phyloP scores from a whole-genome alignment of 1,140 invertebrate genomes.

The Ceratosolen fusciceps region DNA sequence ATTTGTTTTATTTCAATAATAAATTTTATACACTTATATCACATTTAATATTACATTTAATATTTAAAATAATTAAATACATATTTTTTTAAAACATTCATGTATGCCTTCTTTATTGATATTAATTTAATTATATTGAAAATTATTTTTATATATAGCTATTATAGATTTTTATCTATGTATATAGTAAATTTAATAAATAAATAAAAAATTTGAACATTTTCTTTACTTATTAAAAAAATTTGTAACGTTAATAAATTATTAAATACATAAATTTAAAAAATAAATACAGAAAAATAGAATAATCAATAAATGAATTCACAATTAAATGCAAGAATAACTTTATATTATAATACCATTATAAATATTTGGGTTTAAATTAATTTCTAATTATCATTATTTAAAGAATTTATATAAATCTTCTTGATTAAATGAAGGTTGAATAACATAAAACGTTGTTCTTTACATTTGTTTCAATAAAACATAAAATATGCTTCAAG shows the following conservation, averaged over 20 bases:
- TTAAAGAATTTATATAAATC: constrained; percentile 30
- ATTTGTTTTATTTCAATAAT: too few species aligned
- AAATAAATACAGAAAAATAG: too few species aligned
- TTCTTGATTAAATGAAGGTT: background rate
- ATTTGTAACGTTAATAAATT: too few species aligned
- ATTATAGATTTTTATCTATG: background rate
- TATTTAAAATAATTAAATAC: too few species aligned
- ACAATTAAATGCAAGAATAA: constrained; percentile 27
- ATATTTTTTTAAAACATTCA: too few species aligned
- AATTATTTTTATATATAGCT: background rate
- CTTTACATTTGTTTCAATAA: constrained; percentile 11
- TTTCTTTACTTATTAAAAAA: too few species aligned
- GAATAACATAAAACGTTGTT: constrained; percentile 24
- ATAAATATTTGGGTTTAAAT: background rate
- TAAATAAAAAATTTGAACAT: too few species aligned
- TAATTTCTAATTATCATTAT: constrained; percentile 29
- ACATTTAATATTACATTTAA: background rate
- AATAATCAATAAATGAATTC: too few species aligned
- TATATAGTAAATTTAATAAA: too few species aligned
- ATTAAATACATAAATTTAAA: too few species aligned
- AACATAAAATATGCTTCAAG: constrained; percentile 32
- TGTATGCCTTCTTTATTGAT: too few species aligned
- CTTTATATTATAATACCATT: background rate
- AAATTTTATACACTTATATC: too few species aligned
- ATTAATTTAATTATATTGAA: background rate